Evolutionary conservation across 2,888 invertebrate species (phyloP), one percentile per base, ranked within the genome.

Genomic region (Oligia fasciuncula): DNA sequence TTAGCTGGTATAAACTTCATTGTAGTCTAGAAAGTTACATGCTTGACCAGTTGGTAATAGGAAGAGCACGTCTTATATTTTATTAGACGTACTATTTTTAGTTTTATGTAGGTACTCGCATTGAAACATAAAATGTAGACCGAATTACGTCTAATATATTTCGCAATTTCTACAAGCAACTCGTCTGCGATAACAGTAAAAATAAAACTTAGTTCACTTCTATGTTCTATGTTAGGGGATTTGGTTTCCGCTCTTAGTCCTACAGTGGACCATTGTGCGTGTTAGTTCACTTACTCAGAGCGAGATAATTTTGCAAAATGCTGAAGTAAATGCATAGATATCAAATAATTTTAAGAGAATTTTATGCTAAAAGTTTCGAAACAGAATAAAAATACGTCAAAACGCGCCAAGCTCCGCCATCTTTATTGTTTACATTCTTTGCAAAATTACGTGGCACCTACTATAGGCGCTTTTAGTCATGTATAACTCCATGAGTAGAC

Each of bases 401-500:
- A 62, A 40, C 29, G 29, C 29, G 13, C 14, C 8, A 6, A 57
- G 6, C 13, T 46, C 35, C n/a, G 23, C 46, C 19, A 35, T 68
- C 6, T 80, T 51, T 35, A 60, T 46, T 73, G 62, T 75, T 73
- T 63, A 67, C 9, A 29, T 57, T 78, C 63, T 73, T 79, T 76
- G 57, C 5, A 62, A 63, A 65, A 67, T 67, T 67, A 63, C 67
- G 13, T 70, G 65, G 54, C 62, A 62, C 11, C 19, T 46, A 65
- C 29, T 60, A 46, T 35, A 73, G n/a, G 29, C 2, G 23, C 13
- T 57, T 35, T 69, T 54, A 65, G 66, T 70, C 69, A 70, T 69
- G 40, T 76, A 29, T 29, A 46, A 72, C 80, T 83, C 62, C 68
- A 77, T 76, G 80, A 76, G 83, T 84, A 90, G 90, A 87, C 86